Conservation (phyloP, 2,797 vertebrate species). For the Paratrypauchen microcephalus region DNA sequence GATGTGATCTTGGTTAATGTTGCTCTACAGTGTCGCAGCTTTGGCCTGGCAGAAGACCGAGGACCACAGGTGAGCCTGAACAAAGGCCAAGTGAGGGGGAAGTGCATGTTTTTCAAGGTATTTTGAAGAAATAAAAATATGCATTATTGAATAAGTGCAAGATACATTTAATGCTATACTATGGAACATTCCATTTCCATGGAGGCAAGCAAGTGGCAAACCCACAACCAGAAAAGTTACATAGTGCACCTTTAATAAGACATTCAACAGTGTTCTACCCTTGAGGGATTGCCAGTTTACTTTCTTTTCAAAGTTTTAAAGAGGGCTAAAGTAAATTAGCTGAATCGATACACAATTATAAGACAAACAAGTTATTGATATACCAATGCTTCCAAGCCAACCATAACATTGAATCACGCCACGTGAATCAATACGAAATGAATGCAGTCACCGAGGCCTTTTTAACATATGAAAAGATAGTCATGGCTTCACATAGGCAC, state of each 20-base stretch:
- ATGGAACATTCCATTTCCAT: too few species aligned
- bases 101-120: too few species aligned
- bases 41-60: too few species aligned
- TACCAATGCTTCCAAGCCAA: constrained; percentile 61
- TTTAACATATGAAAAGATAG: constrained; percentile 5
- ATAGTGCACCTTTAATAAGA: neutral
- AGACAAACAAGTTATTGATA: constrained; percentile 76
- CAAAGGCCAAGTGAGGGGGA: too few species aligned
- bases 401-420: constrained; percentile 59
- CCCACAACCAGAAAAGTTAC: too few species aligned
- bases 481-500: neutral
- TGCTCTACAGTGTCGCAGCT: too few species aligned
- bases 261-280: neutral
- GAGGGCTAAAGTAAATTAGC: constrained; percentile 45
- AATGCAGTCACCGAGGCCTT: constrained; percentile 47
- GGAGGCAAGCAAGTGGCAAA: too few species aligned
- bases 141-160: too few species aligned
- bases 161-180: too few species aligned
- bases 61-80: too few species aligned
- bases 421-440: constrained; percentile 66
- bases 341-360: constrained; percentile 79
- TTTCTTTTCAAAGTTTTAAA: constrained; percentile 26
- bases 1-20: too few species aligned
- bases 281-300: neutral
- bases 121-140: too few species aligned